Base-by-base conservation (phyloP, 2,888 invertebrate genomes). In the Neoaliturus tenellus region DNA sequence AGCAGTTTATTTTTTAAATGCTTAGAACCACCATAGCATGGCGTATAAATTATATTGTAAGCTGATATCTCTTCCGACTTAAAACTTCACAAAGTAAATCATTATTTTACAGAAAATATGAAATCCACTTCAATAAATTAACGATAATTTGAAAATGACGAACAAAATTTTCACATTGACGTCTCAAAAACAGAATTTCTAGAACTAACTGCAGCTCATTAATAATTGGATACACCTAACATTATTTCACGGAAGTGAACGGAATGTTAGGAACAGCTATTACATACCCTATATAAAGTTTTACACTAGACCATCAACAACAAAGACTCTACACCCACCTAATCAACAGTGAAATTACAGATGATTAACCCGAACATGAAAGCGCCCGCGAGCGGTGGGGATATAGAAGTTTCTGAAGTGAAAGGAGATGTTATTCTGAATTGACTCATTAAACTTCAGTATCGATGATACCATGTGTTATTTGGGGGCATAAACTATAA, bases 381-480 rank as follows among this genome's bases (percentile, higher is more conserved):
- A 28, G 62, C 62, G 20, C 69, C 33, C 69, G n/a, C 69, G 31
- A 10, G 69, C 35, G 39, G 39, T n/a, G n/a, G n/a, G n/a, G 31
- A 25, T 2, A 23, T 25, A 23, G 23, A 55, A 20, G 55, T 55
- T 25, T 17, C 28, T 51, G 51, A 20, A 10, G 69, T 20, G 69
- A 69, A 69, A 69, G 69, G 69, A 17, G 35, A 62, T 28, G 41
- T 28, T 67, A n/a, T 71, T 20, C 48, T 17, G 17, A 28, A 75
- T 75, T 75, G 75, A 48, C 48, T 28, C 75, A 75, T 75, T 75
- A 75, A 71, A 71, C n/a, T 48, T 6, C 20, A 8, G 2, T 23
- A 44, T 48, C 28, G 41, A 44, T 35, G 75, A 31, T 31, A 23
- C 75, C 55, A 51, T 35, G 33, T 78, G 78, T 78, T 78, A 78